Base-by-base conservation (phyloP, 1,140 invertebrate species). In the Sinella curviseta region DNA sequence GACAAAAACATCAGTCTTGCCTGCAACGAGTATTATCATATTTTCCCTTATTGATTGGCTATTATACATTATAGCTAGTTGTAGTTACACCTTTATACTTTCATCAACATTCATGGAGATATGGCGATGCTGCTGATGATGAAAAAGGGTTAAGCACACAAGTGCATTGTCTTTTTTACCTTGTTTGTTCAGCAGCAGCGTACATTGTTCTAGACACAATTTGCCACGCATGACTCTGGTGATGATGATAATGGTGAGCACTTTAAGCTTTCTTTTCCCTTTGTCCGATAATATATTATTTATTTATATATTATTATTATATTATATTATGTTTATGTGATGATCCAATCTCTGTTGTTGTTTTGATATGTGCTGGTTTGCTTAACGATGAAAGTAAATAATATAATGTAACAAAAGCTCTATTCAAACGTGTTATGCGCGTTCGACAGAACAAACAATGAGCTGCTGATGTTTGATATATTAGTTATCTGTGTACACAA, bases 91-190 rank as follows among this genome's bases (percentile, higher is more conserved):
- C n/a, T n/a, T n/a, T n/a, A n/a, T n/a, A 12, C 39, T 48, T 48
- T 48, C 39, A 48, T 48, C 39, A 12, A 12, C 8, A 48, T 20
- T 48, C 39, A 48, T 8, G 39, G 20, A 48, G 20, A 20, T 48
- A 48, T 12, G 8, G 8, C 20, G 8, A 48, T 12, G 20, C 8
- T 8, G 24, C 24, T n/a, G 57, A 60, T 60, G 57, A 60, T n/a
- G n/a, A n/a, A 60, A 60, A 60, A 60, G 57, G 57, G 57, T 60
- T 60, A 60, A 60, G 24, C 24, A 60, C 57, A 60, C 57, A 60
- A 60, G 24, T 3, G 12, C 57, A n/a, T 60, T 60, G 14, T 60
- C 24, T 60, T 60, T 60, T 60, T 26, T 48, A 20, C 39, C 39
- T 60, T 60, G 39, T 48, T 48, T 48, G 39, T 20, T 48, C 39